phyloP scores from a whole-genome alignment of 2,113 vertebrate genomes.

The Nibea albiflora region DNA sequence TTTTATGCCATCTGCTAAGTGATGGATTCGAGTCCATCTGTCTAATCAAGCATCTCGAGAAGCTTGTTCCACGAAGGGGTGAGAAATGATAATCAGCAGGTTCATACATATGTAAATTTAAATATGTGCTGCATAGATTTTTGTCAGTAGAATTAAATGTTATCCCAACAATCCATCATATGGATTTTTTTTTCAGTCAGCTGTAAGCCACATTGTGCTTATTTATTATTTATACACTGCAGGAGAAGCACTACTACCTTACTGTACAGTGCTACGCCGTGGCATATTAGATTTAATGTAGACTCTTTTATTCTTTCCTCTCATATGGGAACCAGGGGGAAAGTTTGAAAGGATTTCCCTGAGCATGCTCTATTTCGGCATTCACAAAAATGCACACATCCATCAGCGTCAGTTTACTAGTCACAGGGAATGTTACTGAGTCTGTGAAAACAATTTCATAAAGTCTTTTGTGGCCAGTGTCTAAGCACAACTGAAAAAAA shows the following conservation, averaged over 20 bases:
- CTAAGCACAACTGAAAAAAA: neutral
- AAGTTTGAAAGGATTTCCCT: slow-evolving; percentile 16
- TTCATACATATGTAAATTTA: slow-evolving; percentile 19
- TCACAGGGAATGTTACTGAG: neutral
- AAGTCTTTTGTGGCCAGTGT: neutral
- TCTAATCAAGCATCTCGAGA: slow-evolving; percentile 51
- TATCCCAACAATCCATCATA: slow-evolving; percentile 21
- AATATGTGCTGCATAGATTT: slow-evolving; percentile 7
- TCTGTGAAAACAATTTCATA: neutral
- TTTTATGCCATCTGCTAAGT: slow-evolving; percentile 68
- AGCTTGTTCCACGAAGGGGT: slow-evolving; percentile 22
- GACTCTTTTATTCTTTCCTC: slow-evolving; percentile 22
- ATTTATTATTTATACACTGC: slow-evolving; percentile 71
- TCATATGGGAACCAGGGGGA: slow-evolving; percentile 7
- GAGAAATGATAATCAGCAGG: slow-evolving; percentile 15
- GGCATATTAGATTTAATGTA: slow-evolving; percentile 40
- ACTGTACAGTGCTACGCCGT: slow-evolving; percentile 23
- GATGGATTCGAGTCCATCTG: slow-evolving; percentile 72
- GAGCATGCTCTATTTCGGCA: neutral
- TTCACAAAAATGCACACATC: slow-evolving; percentile 18
- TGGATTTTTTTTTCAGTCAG: slow-evolving; percentile 46
- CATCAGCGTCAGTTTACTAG: neutral
- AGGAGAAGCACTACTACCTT: slow-evolving; percentile 37
- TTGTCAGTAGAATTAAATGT: slow-evolving; percentile 17
- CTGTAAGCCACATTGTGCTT: slow-evolving; percentile 8